Evolutionary conservation across 2,797 vertebrate species (phyloP), one percentile per base, ranked within the genome.

Genomic region (Enteromius fasciolatus): DNA sequence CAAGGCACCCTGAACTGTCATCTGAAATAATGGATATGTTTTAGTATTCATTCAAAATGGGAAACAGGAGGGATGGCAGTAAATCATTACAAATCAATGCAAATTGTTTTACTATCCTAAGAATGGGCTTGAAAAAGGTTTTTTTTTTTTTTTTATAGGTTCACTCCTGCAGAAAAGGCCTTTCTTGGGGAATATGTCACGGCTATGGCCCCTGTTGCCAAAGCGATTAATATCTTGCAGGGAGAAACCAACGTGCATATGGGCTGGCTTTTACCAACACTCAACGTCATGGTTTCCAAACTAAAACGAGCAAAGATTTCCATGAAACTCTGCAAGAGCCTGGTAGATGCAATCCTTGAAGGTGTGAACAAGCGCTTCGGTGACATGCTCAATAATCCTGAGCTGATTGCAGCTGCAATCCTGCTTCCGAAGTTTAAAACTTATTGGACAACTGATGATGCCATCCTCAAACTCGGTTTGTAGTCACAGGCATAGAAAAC

Each of bases 211-310:
- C n/a, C 52, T 59, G 33, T 59, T 39, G 20, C n/a, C n/a, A 44
- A 61, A 41, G 36, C 6, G 12, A 76, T 61, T 28, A 23, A 25
- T 44, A 61, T 76, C 54, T 31, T 31, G 28, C 28, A 61, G 54
- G 74, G 50, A 44, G 33, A 59, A 76, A 25, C 54, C 54, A 76
- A 44, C 25, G 73, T 75, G 28, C 73, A 59, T 12, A 76, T 59
- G 33, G 74, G 54, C 54, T 76, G 54, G 74, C 74, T 59, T 61
- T 52, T 76, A 44, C 73, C 73, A 76, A 25, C 73, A n/a, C 73
- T 61, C 54, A 76, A 57, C 54, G 1, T 61, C 74, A 41, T 61
- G 74, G 14, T 76, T 33, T 76, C n/a, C 73, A 59, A 76, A 44
- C 73, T 61, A 17, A 41, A 61, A 59, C 4, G 14, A 57, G 36